These are phyloP conservation scores for Sebastes kiyomatsui DNA, from an alignment of 2,797 vertebrate species.

Conservation along the genomic window DNA sequence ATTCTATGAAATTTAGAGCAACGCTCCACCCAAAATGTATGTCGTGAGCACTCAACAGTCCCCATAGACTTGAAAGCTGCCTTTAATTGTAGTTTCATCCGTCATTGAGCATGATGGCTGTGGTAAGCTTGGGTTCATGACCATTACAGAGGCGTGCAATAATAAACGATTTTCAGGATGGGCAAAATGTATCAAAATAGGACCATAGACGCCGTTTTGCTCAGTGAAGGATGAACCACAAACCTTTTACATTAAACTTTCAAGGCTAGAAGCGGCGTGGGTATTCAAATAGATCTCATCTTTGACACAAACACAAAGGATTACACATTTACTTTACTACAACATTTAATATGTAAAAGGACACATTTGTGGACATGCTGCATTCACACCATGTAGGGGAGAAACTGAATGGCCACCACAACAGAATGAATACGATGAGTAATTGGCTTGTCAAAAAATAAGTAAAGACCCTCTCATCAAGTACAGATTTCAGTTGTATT, in stretches of 20 bases:
- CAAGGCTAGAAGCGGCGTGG: background rate
- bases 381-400: slow-evolving; percentile 56
- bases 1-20: background rate
- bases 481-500: background rate
- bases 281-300: background rate
- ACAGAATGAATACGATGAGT: background rate
- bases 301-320: slow-evolving; percentile 2
- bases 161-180: background rate
- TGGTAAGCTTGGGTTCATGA: background rate
- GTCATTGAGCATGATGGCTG: background rate
- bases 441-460: background rate
- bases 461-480: no score
- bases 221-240: background rate
- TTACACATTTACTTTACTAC: background rate
- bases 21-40: background rate
- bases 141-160: background rate
- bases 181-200: background rate
- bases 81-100: background rate
- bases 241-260: background rate
- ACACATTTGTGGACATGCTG: slow-evolving; percentile 11
- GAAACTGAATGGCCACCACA: no score
- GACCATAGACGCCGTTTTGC: background rate
- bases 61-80: background rate
- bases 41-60: background rate
- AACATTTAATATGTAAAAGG: background rate